Percentiles rank a stretch among this genome's conserved stretches.
Evolutionary conservation across 2,797 vertebrate species (phyloP).

Genomic region (Sebastiscus tertius): DNA sequence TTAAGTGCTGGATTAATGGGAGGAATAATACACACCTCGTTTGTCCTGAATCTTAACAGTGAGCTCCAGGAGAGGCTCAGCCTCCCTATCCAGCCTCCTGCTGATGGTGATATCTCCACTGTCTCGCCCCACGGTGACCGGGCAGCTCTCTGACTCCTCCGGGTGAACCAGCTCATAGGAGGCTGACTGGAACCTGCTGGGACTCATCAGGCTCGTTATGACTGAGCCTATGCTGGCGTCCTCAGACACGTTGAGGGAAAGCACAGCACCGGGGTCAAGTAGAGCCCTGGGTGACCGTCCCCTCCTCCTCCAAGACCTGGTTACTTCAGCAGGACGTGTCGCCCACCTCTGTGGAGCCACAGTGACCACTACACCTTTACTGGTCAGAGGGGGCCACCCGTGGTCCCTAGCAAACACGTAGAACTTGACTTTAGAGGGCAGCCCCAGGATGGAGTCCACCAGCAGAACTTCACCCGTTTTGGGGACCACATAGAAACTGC

Average conservation of each 20-base stretch:
- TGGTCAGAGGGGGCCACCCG: slow-evolving; percentile 85
- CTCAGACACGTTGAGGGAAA: slow-evolving; percentile 84
- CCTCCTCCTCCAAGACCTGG: slow-evolving; percentile 29
- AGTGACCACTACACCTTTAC: slow-evolving; percentile 79
- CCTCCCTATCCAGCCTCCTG: slow-evolving; percentile 85
- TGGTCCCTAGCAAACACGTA: slow-evolving; percentile 86
- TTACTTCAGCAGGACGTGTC: slow-evolving; percentile 25
- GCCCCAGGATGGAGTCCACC: slow-evolving; percentile 88
- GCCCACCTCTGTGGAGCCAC: slow-evolving; percentile 80
- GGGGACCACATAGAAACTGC: slow-evolving; percentile 89
- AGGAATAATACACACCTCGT: slow-evolving; percentile 78
- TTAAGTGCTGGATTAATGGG: slow-evolving; percentile 45
- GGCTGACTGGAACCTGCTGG: slow-evolving; percentile 79
- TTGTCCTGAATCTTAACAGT: slow-evolving; percentile 86
- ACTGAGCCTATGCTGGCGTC: slow-evolving; percentile 84
- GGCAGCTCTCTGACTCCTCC: slow-evolving; percentile 80
- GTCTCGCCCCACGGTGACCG: slow-evolving; percentile 84
- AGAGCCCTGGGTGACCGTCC: slow-evolving; percentile 68
- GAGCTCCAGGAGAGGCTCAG: slow-evolving; percentile 82
- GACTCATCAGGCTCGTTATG: slow-evolving; percentile 82
- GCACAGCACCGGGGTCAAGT: slow-evolving; percentile 63
- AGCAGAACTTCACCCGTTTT: slow-evolving; percentile 90
- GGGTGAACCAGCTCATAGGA: slow-evolving; percentile 85
- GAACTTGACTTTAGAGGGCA: slow-evolving; percentile 79
- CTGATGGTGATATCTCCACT: slow-evolving; percentile 85